phyloP scores from a whole-genome alignment of 2,888 invertebrate genomes.

The Zaprionus bogoriensis region DNA sequence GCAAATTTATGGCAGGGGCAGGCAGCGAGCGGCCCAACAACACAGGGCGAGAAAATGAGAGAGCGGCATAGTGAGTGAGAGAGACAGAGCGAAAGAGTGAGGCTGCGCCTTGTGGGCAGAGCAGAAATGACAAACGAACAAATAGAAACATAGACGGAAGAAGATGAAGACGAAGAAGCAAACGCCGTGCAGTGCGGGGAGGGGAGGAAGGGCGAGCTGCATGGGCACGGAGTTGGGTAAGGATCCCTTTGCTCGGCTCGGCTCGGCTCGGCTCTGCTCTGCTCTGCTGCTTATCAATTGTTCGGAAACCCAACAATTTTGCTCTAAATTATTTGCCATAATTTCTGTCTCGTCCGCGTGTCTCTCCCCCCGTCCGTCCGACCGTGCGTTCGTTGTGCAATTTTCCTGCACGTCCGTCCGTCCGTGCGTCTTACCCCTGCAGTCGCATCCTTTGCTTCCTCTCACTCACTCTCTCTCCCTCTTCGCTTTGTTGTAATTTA shows the following conservation, averaged over 20 bases:
- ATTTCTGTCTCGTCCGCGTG: constrained; percentile 57
- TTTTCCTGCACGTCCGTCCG: constrained; percentile 15
- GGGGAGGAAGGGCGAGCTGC: not conserved
- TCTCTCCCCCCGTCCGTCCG: not conserved
- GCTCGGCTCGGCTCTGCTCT: constrained; percentile 15
- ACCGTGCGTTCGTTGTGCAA: constrained; percentile 45
- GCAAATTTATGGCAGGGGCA: constrained; percentile 76
- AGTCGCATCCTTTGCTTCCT: constrained; percentile 61
- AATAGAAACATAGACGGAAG: constrained; percentile 39
- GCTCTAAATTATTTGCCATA: constrained; percentile 81
- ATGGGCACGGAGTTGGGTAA: constrained; percentile 13
- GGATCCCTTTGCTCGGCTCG: not conserved
- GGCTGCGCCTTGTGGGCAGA: constrained; percentile 53
- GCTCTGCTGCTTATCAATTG: constrained; percentile 43
- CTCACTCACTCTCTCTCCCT: too few species aligned
- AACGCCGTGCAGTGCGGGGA: constrained; percentile 27
- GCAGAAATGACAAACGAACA: constrained; percentile 67
- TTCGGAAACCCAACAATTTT: constrained; percentile 61
- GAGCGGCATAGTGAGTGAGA: not conserved
- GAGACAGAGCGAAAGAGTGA: not conserved
- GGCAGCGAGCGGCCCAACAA: constrained; percentile 42
- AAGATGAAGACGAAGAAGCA: constrained; percentile 1
- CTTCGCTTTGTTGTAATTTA: constrained; percentile 64
- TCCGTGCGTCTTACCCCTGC: constrained; percentile 1
- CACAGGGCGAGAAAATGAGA: too few species aligned